phyloP scores from a whole-genome alignment of 2,888 invertebrate species.

The Microdon myrmicae region DNA sequence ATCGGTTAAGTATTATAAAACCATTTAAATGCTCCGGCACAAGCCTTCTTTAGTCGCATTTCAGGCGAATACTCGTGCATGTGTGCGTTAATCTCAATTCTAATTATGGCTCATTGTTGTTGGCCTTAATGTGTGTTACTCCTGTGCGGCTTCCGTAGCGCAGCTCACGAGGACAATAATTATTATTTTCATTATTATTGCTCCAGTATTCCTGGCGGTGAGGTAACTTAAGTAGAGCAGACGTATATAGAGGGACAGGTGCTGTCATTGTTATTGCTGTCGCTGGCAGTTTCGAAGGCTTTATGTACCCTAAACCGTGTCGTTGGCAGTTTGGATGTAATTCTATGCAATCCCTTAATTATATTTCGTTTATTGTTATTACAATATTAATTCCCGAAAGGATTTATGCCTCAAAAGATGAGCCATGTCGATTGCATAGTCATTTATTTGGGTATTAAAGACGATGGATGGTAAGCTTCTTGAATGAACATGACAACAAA shows the following conservation, averaged over 20 bases:
- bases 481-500: no score
- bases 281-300: neutral
- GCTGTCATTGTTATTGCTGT: conserved; percentile 6
- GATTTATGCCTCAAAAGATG: conserved; percentile 1
- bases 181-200: conserved; percentile 28
- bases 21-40: conserved; percentile 27
- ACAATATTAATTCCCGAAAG: conserved; percentile 26
- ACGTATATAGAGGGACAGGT: conserved; percentile 12
- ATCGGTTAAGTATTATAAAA: conserved; percentile 48
- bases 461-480: no score
- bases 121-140: conserved; percentile 25
- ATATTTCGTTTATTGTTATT: conserved; percentile 33
- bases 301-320: conserved; percentile 7
- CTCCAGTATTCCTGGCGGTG: conserved; percentile 16
- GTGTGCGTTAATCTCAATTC: conserved; percentile 11
- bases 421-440: neutral
- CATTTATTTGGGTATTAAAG: no score
- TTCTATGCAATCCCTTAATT: conserved; percentile 36
- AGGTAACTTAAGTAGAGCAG: conserved; percentile 9
- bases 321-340: conserved; percentile 21
- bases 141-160: neutral
- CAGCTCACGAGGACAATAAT: conserved; percentile 4
- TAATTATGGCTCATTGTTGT: conserved; percentile 27
- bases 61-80: neutral
- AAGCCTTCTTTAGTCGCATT: conserved; percentile 5